These are phyloP conservation scores for Baronia brevicornis DNA, from an alignment of 2,888 invertebrate species.

Conservation along the genomic window DNA sequence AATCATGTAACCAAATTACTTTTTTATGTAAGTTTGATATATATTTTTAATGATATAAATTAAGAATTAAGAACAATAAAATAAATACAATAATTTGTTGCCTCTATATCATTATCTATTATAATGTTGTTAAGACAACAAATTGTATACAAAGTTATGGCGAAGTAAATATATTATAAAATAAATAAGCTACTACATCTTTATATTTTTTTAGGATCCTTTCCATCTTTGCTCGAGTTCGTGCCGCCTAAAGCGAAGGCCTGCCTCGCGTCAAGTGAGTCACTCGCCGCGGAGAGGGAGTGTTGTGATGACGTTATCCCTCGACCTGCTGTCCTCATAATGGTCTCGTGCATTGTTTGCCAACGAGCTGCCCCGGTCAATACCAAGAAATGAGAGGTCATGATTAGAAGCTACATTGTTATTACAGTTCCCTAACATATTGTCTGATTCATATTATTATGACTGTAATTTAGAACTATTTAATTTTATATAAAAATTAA, in stretches of 20 bases:
- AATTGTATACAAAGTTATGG: too few species aligned
- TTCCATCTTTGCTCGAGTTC: conserved; percentile 9
- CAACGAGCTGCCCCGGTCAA: conserved; percentile 23
- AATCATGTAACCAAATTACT: too few species aligned
- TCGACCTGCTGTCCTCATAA: conserved; percentile 25
- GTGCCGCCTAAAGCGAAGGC: conserved; percentile 7
- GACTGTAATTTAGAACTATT: too few species aligned
- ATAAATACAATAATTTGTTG: too few species aligned
- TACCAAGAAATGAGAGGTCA: conserved; percentile 37
- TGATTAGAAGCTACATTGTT: conserved; percentile 21
- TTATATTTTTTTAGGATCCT: too few species aligned
- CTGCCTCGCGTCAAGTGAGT: conserved; percentile 18
- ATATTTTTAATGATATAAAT: conserved; percentile 6
- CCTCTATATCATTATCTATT: too few species aligned
- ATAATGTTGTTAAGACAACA: too few species aligned
- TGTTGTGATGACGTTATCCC: conserved; percentile 33
- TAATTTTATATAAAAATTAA: too few species aligned
- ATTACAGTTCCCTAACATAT: conserved; percentile 11
- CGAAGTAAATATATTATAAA: too few species aligned
- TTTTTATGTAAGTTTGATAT: too few species aligned
- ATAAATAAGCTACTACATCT: too few species aligned
- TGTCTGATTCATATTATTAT: conserved; percentile 9
- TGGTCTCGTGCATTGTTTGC: conserved; percentile 26
- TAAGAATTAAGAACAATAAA: conserved; percentile 8
- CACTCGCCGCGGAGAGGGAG: conserved; percentile 13